phyloP scores from a whole-genome alignment of 2,888 invertebrate genomes.

The Conops quadrifasciatus region DNA sequence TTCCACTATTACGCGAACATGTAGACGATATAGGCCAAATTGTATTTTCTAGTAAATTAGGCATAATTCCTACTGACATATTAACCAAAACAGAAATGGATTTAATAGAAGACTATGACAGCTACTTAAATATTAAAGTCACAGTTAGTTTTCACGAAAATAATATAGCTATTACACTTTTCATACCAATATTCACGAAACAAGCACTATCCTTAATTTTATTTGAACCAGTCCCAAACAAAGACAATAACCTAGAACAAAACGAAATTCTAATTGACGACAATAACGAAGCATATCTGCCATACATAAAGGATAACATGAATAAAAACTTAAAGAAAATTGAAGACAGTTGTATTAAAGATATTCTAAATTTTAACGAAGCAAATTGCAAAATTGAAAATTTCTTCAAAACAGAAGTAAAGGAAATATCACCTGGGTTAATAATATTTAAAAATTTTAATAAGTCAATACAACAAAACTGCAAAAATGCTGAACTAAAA shows the following conservation, averaged over 20 bases:
- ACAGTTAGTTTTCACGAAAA: slow-evolving; percentile 33
- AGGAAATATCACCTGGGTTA: slow-evolving; percentile 37
- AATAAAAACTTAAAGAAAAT: slow-evolving; percentile 34
- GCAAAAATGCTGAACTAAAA: slow-evolving; percentile 34
- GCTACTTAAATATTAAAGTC: slow-evolving; percentile 38
- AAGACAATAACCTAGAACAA: slow-evolving; percentile 29
- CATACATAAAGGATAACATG: slow-evolving; percentile 31
- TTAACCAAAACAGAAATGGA: slow-evolving; percentile 38
- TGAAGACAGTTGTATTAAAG: slow-evolving; percentile 27
- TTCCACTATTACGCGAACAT: slow-evolving; percentile 36
- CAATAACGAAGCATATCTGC: slow-evolving; percentile 32
- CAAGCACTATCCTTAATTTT: slow-evolving; percentile 31
- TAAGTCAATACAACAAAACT: slow-evolving; percentile 32
- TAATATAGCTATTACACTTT: slow-evolving; percentile 36
- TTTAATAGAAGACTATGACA: slow-evolving; percentile 40
- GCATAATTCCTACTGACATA: slow-evolving; percentile 41
- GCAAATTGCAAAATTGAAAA: slow-evolving; percentile 35
- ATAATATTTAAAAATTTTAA: slow-evolving; percentile 37
- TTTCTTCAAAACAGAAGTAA: slow-evolving; percentile 21
- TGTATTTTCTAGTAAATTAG: slow-evolving; percentile 42
- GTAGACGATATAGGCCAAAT: slow-evolving; percentile 40
- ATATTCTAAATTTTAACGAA: slow-evolving; percentile 35
- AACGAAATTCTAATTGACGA: slow-evolving; percentile 35
- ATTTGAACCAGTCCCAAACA: slow-evolving; percentile 39
- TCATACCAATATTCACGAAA: slow-evolving; percentile 33